Evolutionary conservation across 2,797 vertebrate species (phyloP).

Genomic region (Oreochromis grahami): DNA sequence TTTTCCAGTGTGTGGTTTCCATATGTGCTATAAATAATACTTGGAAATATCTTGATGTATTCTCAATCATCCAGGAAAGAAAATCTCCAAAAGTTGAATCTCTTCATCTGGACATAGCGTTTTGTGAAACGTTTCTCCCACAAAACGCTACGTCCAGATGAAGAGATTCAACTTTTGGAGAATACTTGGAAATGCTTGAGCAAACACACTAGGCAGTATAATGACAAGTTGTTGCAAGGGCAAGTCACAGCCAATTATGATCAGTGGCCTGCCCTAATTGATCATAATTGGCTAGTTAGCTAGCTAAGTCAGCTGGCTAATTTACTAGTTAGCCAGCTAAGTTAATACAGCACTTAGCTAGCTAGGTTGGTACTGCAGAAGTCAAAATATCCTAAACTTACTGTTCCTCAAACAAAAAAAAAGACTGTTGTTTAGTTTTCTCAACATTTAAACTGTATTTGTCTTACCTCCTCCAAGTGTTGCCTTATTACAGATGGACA

Average conservation of each 20-base stretch:
- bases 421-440: not conserved
- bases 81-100: too few relatives aligned
- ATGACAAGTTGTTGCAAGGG: not conserved
- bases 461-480: not conserved
- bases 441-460: not conserved
- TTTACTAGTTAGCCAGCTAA: not conserved
- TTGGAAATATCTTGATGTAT: not conserved
- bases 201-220: not conserved
- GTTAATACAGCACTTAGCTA: not conserved
- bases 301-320: not conserved
- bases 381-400: not conserved
- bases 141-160: too few relatives aligned
- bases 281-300: not conserved
- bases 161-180: too few relatives aligned
- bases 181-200: not conserved
- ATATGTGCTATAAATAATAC: not conserved
- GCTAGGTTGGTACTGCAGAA: not conserved
- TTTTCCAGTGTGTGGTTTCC: not conserved
- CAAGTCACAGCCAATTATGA: not conserved
- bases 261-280: not conserved
- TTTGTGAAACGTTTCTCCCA: too few relatives aligned
- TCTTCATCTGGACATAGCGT: too few relatives aligned
- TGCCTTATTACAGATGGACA: not conserved
- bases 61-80: too few relatives aligned
- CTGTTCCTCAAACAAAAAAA: not conserved